These are phyloP conservation scores for Spea multiplicata DNA, from an alignment of 2,113 vertebrate species.

Conservation along the genomic window DNA sequence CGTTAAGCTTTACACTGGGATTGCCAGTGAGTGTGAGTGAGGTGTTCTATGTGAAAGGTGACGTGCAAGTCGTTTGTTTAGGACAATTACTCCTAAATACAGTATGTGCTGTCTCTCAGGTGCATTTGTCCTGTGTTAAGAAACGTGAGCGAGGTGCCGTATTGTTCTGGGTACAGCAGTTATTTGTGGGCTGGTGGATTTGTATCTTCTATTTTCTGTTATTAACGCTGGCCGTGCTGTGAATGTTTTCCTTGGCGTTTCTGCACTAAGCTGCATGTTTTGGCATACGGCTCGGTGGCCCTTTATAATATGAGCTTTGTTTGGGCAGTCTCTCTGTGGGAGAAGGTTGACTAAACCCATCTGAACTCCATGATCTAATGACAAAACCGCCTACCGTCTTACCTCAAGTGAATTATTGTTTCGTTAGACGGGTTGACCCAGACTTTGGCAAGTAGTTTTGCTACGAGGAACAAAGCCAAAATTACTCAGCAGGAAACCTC, in stretches of 20 bases:
- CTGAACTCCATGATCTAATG: constrained; percentile 6
- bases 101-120: no score
- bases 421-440: neutral
- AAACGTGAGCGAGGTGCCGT: neutral
- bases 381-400: neutral
- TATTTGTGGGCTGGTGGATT: neutral
- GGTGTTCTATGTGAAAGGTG: no score
- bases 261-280: neutral
- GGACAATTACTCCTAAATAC: no score
- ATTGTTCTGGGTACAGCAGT: neutral
- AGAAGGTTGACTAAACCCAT: constrained; percentile 13
- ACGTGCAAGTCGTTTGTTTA: no score
- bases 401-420: constrained; percentile 20
- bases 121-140: neutral
- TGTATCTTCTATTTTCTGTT: neutral
- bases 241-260: neutral
- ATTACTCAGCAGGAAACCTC: constrained; percentile 12
- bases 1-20: no score
- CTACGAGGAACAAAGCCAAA: constrained; percentile 16
- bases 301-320: neutral
- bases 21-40: no score
- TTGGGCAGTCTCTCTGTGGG: neutral
- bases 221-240: neutral
- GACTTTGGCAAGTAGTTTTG: constrained; percentile 16
- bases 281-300: neutral